These are phyloP conservation scores for Penaeus chinensis DNA, from an alignment of 1,140 invertebrate species.

Conservation along the genomic window DNA sequence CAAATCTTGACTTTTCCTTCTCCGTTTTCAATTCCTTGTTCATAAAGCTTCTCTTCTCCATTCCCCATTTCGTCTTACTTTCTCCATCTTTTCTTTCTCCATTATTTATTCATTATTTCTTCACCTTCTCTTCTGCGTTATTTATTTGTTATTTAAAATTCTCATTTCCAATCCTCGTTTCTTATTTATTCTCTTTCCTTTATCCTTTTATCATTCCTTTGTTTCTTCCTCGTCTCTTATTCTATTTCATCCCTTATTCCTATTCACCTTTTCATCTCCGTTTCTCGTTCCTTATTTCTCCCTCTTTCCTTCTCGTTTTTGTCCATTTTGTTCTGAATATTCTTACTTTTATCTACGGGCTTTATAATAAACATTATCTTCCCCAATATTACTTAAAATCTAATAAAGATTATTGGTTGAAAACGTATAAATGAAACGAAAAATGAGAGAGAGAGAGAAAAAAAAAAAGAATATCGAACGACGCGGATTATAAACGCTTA, in stretches of 20 bases:
- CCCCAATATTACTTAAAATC: no score
- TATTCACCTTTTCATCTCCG: no score
- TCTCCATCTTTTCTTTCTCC: not conserved
- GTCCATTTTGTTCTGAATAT: not conserved
- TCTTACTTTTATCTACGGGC: no score
- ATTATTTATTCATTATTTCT: not conserved
- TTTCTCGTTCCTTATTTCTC: not conserved
- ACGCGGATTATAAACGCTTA: no score
- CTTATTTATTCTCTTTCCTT: not conserved
- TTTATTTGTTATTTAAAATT: not conserved
- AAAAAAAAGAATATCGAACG: no score
- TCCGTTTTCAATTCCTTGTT: not conserved
- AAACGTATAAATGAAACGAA: no score
- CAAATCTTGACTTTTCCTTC: no score
- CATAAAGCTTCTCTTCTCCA: not conserved
- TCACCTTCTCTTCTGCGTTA: not conserved
- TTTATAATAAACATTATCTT: no score
- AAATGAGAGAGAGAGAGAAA: no score
- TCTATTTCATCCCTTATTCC: conserved; percentile 11
- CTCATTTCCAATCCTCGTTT: not conserved
- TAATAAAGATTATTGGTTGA: no score
- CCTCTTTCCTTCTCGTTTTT: not conserved
- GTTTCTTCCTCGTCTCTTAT: not conserved
- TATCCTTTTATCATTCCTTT: no score
- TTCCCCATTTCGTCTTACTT: not conserved